Percentiles rank a stretch among this genome's conserved stretches.
phyloP scores from a whole-genome alignment of 53 echinoderm and acorn worm species.

The Paracentrotus lividus region DNA sequence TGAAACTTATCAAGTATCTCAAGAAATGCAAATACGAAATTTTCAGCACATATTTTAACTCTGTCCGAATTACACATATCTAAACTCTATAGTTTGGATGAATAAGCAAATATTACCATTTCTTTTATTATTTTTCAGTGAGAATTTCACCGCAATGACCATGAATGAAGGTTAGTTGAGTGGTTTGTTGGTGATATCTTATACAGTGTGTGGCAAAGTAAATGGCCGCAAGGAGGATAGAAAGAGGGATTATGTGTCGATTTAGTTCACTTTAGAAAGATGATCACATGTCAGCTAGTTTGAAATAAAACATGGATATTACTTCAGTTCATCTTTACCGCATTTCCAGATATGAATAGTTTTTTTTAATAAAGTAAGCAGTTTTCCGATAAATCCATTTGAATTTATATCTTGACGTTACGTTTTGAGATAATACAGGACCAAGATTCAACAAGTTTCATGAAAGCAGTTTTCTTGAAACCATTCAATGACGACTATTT shows the following conservation, averaged over 20 bases:
- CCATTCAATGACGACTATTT: no score
- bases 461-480: neutral
- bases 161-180: slow-evolving; percentile 5
- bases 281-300: neutral
- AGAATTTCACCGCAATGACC: neutral
- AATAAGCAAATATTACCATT: neutral
- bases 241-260: slow-evolving; percentile 34
- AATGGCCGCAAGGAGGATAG: slow-evolving; percentile 51
- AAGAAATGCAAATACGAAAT: neutral
- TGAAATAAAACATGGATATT: slow-evolving; percentile 18
- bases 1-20: no score
- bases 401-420: neutral
- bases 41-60: no score
- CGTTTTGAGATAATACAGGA: neutral
- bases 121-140: neutral
- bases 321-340: neutral
- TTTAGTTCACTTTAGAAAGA: slow-evolving; percentile 39
- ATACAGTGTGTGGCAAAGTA: slow-evolving; percentile 30
- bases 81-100: neutral
- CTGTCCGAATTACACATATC: slow-evolving; percentile 29
- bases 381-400: neutral
- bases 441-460: neutral
- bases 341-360: neutral
- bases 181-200: slow-evolving; percentile 23
- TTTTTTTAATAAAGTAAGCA: neutral